Evolutionary conservation across 2,888 invertebrate genomes (phyloP).

Genomic region (Lymantria dispar): DNA sequence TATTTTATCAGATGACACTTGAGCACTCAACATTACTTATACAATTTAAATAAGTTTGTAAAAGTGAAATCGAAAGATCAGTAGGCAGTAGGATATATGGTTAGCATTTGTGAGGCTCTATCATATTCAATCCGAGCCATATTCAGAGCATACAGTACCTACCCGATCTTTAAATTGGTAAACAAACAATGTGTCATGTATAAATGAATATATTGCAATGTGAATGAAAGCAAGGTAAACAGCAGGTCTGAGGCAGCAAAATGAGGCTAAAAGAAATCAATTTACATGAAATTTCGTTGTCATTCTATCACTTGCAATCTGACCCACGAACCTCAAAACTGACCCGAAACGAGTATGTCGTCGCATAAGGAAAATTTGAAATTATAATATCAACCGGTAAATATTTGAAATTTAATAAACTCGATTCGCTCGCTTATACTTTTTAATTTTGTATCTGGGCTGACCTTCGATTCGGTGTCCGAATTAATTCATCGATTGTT

Average conservation of each 20-base stretch:
- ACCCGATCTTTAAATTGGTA: neutral
- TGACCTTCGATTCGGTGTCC: slow-evolving; percentile 74
- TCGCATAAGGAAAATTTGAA: slow-evolving; percentile 58
- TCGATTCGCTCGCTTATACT: slow-evolving; percentile 72
- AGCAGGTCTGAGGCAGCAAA: neutral
- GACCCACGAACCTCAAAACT: slow-evolving; percentile 7
- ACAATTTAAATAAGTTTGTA: slow-evolving; percentile 22
- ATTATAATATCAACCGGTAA: slow-evolving; percentile 70
- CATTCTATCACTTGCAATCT: slow-evolving; percentile 3
- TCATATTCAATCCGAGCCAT: neutral
- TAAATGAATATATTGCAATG: slow-evolving; percentile 7
- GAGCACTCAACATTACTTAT: slow-evolving; percentile 14
- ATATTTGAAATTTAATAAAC: slow-evolving; percentile 80
- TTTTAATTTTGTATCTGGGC: slow-evolving; percentile 78
- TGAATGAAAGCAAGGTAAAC: neutral
- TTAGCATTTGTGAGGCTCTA: neutral
- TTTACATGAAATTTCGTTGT: slow-evolving; percentile 1
- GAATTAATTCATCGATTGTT: slow-evolving; percentile 69
- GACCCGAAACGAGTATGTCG: slow-evolving; percentile 26
- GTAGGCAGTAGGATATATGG: neutral
- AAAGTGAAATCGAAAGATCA: slow-evolving; percentile 21
- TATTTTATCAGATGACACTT: slow-evolving; percentile 7
- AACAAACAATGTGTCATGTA: slow-evolving; percentile 1
- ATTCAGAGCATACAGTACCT: neutral
- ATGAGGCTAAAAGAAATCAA: neutral